Evolutionary conservation across 2,797 vertebrate species (phyloP).

Genomic region (Momotus momota): DNA sequence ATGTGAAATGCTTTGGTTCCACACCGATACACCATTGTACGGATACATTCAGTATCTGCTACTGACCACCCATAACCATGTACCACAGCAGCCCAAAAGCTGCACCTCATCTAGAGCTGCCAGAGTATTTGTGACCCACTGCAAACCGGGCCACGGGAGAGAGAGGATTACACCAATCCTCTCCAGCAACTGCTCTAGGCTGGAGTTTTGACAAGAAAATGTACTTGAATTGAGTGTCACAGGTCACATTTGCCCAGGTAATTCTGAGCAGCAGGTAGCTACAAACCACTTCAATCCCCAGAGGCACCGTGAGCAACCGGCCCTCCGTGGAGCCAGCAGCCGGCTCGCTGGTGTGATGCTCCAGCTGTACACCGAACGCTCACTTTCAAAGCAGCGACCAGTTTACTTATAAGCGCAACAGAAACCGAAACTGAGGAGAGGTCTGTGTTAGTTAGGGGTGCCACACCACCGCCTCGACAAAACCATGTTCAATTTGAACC

Average conservation of each 20-base stretch:
- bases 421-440: background rate
- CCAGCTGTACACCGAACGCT: accelerated
- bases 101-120: background rate
- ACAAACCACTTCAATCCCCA: too few species aligned
- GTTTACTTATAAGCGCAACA: background rate
- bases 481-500: background rate
- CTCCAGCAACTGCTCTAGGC: accelerated
- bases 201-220: background rate
- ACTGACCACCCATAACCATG: background rate
- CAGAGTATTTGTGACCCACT: accelerated
- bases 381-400: accelerated
- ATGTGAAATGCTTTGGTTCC: background rate
- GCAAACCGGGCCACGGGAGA: background rate
- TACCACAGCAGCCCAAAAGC: background rate
- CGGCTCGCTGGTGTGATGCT: accelerated
- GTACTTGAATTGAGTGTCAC: background rate
- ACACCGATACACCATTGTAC: background rate
- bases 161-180: accelerated
- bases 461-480: background rate
- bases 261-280: background rate
- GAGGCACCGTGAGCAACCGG: accelerated
- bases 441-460: background rate
- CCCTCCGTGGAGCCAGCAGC: background rate
- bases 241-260: background rate
- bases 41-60: background rate